phyloP scores from a whole-genome alignment of 2,888 invertebrate genomes.

The Oligia strigilis region DNA sequence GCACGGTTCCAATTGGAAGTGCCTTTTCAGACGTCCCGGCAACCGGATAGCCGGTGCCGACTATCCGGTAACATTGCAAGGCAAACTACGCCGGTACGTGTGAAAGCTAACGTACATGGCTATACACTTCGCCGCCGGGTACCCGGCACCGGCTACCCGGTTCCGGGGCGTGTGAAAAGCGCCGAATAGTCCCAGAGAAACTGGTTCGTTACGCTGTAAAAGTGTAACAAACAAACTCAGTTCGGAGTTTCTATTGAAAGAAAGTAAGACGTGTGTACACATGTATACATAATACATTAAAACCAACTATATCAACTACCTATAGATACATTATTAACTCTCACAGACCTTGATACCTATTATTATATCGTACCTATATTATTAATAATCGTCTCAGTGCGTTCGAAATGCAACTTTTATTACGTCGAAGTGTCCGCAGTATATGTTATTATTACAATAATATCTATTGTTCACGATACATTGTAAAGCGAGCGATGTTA shows the following conservation, averaged over 20 bases:
- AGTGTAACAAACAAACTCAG: background rate
- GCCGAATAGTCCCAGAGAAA: background rate
- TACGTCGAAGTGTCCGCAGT: constrained; percentile 44
- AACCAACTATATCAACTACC: background rate
- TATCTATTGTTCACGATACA: constrained; percentile 79
- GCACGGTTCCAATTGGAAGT: too few species aligned
- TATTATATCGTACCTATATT: constrained; percentile 34
- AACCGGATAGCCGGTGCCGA: too few species aligned
- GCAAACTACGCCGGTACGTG: too few species aligned
- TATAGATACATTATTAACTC: background rate
- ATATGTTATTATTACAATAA: constrained; percentile 72
- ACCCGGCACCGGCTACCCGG: too few species aligned
- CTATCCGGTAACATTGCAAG: too few species aligned
- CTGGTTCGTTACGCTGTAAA: background rate
- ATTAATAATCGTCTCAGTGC: constrained; percentile 27
- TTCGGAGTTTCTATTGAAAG: background rate
- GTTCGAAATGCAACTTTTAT: constrained; percentile 59
- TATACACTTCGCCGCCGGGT: too few species aligned
- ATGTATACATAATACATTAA: background rate
- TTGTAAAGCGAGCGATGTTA: constrained; percentile 68
- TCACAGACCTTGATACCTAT: constrained; percentile 25
- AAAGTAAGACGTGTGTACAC: background rate
- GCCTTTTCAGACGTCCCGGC: too few species aligned
- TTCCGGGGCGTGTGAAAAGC: too few species aligned
- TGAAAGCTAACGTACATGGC: too few species aligned